Conservation (phyloP, 2,113 vertebrate species). For the Panthera leo region DNA sequence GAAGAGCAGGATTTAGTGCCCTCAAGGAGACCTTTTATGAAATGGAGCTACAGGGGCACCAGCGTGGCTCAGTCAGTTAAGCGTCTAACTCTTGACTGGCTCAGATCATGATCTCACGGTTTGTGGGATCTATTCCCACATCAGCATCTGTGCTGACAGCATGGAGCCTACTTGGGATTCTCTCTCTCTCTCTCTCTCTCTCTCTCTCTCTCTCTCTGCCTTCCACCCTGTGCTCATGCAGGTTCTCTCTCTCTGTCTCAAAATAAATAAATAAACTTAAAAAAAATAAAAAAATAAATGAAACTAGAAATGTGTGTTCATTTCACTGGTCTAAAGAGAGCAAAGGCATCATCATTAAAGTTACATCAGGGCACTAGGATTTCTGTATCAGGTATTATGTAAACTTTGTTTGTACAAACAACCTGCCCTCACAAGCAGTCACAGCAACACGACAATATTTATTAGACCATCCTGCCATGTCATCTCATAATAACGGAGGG, state of each 20-base stretch:
- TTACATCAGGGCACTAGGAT: background rate
- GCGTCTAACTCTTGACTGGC: no score
- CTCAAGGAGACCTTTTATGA: conserved; percentile 48
- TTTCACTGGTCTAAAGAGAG: conserved; percentile 43
- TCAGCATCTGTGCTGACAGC: no score
- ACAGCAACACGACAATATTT: background rate
- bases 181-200: no score
- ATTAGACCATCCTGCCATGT: background rate
- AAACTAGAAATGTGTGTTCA: conserved; percentile 41
- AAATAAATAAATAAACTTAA: no score
- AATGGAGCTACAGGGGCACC: conserved; percentile 20
- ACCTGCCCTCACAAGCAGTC: background rate
- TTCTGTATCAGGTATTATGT: background rate
- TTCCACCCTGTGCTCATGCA: no score
- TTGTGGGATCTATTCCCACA: no score
- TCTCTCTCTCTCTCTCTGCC: no score
- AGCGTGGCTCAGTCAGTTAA: no score
- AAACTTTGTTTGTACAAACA: background rate
- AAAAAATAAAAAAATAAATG: background rate
- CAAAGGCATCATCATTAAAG: conserved; percentile 41
- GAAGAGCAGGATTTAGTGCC: conserved; percentile 46
- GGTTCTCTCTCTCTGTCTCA: no score
- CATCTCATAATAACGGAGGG: background rate
- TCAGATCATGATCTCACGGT: no score
- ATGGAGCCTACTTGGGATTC: no score